Evolutionary conservation across 2,797 vertebrate genomes (phyloP).

Genomic region (Falco berigora): DNA sequence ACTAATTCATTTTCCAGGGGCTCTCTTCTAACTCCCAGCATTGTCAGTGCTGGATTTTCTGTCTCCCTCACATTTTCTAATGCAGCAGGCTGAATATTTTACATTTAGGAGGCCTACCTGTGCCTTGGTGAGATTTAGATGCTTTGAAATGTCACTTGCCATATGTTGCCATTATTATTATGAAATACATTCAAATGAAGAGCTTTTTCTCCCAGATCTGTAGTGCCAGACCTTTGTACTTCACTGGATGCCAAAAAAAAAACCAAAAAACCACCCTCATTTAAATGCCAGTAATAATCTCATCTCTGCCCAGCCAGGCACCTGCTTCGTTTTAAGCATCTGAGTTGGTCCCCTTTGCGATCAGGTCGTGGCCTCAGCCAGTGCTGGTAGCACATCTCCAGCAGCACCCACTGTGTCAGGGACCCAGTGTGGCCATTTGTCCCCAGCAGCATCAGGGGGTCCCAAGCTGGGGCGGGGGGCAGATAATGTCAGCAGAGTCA

Average conservation of each 20-base stretch:
- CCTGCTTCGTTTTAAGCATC: not conserved
- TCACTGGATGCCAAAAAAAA: not conserved
- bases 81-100: not conserved
- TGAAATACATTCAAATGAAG: not conserved
- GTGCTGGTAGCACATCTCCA: not conserved
- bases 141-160: constrained; percentile 20
- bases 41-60: not conserved
- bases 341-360: not conserved
- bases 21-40: not conserved
- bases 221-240: not conserved
- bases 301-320: not conserved
- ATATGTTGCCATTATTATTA: not conserved
- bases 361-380: accelerated
- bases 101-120: not conserved
- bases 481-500: not conserved
- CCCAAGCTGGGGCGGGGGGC: not conserved
- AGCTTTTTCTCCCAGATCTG: not conserved
- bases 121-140: not conserved
- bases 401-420: accelerated
- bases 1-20: not conserved
- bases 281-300: not conserved
- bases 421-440: not conserved
- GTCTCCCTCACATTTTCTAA: not conserved
- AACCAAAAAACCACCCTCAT: not conserved
- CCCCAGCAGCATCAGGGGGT: not conserved